phyloP scores from a whole-genome alignment of 2,797 vertebrate genomes.

The Catostomus latipinnis region DNA sequence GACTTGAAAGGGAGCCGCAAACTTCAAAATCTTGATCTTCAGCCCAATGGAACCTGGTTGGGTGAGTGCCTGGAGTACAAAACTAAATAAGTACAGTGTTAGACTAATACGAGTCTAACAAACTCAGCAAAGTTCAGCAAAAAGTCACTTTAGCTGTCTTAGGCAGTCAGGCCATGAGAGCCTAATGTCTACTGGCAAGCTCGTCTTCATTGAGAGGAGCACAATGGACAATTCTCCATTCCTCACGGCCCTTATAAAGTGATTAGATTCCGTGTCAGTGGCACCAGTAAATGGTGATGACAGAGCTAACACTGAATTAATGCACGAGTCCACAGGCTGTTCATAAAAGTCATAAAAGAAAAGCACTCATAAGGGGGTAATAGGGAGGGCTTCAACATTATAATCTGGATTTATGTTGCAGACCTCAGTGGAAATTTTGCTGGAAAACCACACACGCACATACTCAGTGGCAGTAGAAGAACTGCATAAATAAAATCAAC shows the following conservation, averaged over 20 bases:
- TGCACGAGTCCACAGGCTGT: conserved; percentile 21
- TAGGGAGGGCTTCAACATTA: conserved; percentile 8
- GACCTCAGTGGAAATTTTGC: conserved; percentile 29
- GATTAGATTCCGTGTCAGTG: conserved; percentile 53
- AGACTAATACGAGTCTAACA: conserved; percentile 8
- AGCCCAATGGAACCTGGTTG: conserved; percentile 10
- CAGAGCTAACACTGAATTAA: conserved; percentile 45
- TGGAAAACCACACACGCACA: conserved; percentile 12
- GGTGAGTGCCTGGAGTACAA: conserved; percentile 17
- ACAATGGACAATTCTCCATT: conserved; percentile 39
- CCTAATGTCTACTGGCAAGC: conserved; percentile 50
- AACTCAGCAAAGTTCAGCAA: conserved; percentile 11
- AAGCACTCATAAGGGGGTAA: conserved; percentile 23
- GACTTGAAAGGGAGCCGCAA: conserved; percentile 38
- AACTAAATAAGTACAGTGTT: conserved; percentile 17
- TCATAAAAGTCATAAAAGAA: conserved; percentile 29
- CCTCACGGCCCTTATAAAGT: conserved; percentile 42
- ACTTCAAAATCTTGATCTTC: conserved; percentile 41
- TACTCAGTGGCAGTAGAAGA: background rate
- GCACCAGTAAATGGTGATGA: conserved; percentile 51
- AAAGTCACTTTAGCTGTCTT: conserved; percentile 30
- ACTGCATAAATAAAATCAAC: conserved; percentile 39
- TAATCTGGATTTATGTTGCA: conserved; percentile 44
- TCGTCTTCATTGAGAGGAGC: conserved; percentile 19
- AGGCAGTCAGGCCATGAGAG: conserved; percentile 9